phyloP scores from a whole-genome alignment of 1,140 invertebrate species.

The Eumeta japonica region DNA sequence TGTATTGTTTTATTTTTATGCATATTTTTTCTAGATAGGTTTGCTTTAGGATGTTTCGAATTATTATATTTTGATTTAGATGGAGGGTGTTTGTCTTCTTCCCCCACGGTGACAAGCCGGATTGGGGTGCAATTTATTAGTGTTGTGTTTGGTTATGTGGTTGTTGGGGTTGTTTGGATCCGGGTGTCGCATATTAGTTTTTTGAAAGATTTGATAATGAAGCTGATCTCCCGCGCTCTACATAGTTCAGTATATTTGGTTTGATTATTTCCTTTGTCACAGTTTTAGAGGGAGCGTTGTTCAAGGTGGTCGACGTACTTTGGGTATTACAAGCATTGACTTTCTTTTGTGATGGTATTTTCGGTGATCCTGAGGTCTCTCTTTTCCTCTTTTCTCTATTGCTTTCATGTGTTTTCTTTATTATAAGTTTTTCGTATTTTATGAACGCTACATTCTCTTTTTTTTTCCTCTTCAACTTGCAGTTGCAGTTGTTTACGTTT shows the following conservation, averaged over 20 bases:
- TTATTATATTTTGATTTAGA: too few relatives aligned
- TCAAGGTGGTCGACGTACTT: too few relatives aligned
- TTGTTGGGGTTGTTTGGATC: constrained; percentile 6
- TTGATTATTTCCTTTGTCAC: constrained; percentile 9
- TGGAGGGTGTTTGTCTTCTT: constrained; percentile 11
- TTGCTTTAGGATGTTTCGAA: too few relatives aligned
- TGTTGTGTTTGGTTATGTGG: constrained; percentile 4
- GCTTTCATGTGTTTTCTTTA: constrained; percentile 5
- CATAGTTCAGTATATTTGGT: constrained; percentile 13
- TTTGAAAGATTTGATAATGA: constrained; percentile 8
- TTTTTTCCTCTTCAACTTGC: constrained; percentile 10
- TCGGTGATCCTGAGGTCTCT: too few relatives aligned
- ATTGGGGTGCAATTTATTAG: too few relatives aligned
- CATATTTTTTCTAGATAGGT: too few relatives aligned
- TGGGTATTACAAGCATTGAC: too few relatives aligned
- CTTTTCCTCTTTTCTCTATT: constrained; percentile 5
- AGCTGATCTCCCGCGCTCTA: constrained; percentile 9
- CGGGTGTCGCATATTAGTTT: constrained; percentile 6
- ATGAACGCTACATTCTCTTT: constrained; percentile 4
- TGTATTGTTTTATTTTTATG: too few relatives aligned
- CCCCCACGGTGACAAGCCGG: constrained; percentile 12
- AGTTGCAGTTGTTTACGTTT: constrained; percentile 9
- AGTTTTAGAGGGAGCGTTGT: constrained; percentile 4
- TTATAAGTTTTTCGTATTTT: constrained; percentile 12
- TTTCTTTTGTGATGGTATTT: constrained; percentile 6